Conservation (phyloP, 2,797 vertebrate species). For the Lophotriccus pileatus region DNA sequence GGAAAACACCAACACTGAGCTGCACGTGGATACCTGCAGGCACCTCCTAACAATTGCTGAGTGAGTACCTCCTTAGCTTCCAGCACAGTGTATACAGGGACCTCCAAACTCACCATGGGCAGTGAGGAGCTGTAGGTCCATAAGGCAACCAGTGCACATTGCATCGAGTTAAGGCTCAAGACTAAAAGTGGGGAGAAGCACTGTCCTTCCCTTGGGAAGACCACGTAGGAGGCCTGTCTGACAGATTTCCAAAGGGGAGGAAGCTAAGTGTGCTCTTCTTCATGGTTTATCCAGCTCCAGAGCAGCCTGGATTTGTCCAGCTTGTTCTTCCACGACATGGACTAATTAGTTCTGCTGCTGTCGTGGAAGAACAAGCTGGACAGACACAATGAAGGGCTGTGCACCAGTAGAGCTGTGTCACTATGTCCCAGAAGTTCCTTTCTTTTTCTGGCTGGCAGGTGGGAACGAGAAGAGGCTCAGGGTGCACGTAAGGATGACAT, state of each 20-base stretch:
- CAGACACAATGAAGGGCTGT: not conserved
- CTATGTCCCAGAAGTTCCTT: not conserved
- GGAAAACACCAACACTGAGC: slow-evolving; percentile 58
- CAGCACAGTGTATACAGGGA: accelerated
- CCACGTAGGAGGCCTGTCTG: not conserved
- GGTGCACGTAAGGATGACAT: not conserved
- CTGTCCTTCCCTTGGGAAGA: not conserved
- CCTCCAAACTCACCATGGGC: not conserved
- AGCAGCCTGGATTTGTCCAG: not conserved
- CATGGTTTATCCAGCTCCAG: not conserved
- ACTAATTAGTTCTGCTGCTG: not conserved
- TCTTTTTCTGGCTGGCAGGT: slow-evolving; percentile 27
- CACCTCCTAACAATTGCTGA: slow-evolving; percentile 62
- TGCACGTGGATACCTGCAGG: slow-evolving; percentile 56
- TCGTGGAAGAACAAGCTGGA: not conserved
- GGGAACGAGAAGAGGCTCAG: slow-evolving; percentile 63
- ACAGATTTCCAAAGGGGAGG: not conserved
- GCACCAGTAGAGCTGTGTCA: not conserved
- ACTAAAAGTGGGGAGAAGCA: not conserved
- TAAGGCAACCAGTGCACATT: not conserved
- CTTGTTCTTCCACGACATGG: too few relatives aligned
- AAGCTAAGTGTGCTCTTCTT: not conserved
- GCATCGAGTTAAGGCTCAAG: not conserved
- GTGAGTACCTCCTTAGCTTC: slow-evolving; percentile 29
- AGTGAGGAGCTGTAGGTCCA: not conserved